Evolutionary conservation across 2,113 vertebrate genomes (phyloP), one percentile per base, ranked within the genome.

Genomic region (Pedetes capensis): DNA sequence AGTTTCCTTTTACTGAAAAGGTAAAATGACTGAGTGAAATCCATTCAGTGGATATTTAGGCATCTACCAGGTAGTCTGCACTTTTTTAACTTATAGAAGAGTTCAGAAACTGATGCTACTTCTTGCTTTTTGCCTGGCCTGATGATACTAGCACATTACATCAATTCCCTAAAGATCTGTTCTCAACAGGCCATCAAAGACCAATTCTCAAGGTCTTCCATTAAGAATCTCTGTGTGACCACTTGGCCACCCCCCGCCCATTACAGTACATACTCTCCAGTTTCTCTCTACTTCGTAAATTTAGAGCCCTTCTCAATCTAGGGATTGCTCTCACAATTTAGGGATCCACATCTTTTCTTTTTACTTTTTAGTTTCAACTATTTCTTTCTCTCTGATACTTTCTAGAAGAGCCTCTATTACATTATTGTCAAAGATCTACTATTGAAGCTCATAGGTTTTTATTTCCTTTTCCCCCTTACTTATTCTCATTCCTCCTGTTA

Each of bases 1-100:
- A 34, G 37, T 75, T 94, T 87, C 29, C 47, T 11, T 57, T 72
- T 87, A 32, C 47, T 44, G 59, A 87, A 89, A 79, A 96, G 69
- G 81, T 57, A 39, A 83, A 37, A 18, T 44, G 53, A 92, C 89
- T 57, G n/a, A 91, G 34, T 88, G 74, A 82, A n/a, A 92, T 42
- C 34, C 42, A 51, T 23, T 2, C 47, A 42, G 61, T 44, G n/a
- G 39, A 81, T 5, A 6, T 63, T 69, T 57, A 20, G 64, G 82
- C n/a, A 80, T 47, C 93, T 68, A 18, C 63, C 18, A 61, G 22
- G 2, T 42, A 55, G 22, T 32, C 25, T 53, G 51, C 0, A 20
- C 34, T 34, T 29, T n/a, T 63, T 22, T 37, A 66, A 18, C n/a
- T 14, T n/a, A 1, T 47, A 22, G 69, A 94, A 49, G 44, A 64